Evolutionary conservation across 53 echinoderm and acorn worm species (phyloP).

Genomic region (Echinarachnius parma): DNA sequence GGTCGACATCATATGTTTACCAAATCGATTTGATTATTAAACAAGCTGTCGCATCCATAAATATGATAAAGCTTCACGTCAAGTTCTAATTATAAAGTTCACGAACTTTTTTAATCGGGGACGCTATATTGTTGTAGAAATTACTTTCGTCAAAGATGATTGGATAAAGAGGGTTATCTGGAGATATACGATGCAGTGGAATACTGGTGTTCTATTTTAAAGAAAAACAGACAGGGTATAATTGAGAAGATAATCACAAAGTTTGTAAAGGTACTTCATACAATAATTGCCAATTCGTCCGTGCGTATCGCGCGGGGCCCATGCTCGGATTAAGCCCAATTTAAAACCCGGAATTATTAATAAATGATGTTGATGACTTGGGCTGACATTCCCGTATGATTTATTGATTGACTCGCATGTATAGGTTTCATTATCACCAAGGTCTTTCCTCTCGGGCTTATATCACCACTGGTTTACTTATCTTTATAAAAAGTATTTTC

Average conservation of each 20-base stretch:
- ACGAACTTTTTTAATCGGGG: too few species aligned
- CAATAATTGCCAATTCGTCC: constrained; percentile 22
- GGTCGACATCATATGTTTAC: too few species aligned
- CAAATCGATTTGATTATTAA: too few species aligned
- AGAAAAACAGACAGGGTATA: neutral
- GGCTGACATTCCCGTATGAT: constrained; percentile 18
- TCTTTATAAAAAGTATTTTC: neutral
- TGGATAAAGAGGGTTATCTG: neutral
- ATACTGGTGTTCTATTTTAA: neutral
- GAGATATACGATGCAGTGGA: too few species aligned
- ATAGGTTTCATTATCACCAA: constrained; percentile 33
- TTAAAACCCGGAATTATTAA: constrained; percentile 15
- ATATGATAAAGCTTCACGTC: too few species aligned
- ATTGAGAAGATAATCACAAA: neutral
- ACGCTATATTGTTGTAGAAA: too few species aligned
- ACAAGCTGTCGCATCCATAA: too few species aligned
- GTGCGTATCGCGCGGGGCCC: constrained; percentile 13
- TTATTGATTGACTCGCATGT: constrained; percentile 31
- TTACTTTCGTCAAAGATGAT: neutral
- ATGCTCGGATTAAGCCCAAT: neutral
- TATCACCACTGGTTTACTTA: neutral
- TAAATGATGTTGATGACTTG: constrained; percentile 41
- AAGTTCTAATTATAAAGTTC: too few species aligned
- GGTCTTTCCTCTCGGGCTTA: neutral
- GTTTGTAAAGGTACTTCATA: too few species aligned